Evolutionary conservation across 53 echinoderm and acorn worm species (phyloP).

Genomic region (Zoroaster sp.): DNA sequence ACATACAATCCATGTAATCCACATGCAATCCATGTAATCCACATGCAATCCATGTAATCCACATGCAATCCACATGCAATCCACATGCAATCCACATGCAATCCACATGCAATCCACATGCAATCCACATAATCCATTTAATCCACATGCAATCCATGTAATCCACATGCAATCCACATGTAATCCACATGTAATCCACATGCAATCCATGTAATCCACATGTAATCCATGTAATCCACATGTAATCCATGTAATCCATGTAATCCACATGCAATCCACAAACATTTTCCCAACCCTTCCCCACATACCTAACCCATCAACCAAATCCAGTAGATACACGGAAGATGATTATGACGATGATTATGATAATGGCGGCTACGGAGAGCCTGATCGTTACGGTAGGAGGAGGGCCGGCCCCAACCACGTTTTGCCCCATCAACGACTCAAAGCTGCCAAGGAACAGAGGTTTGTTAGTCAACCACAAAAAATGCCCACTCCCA

Average conservation of each 20-base stretch:
- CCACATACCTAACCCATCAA: not conserved
- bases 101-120: not conserved
- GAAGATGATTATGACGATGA: slow-evolving; percentile 58
- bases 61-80: not conserved
- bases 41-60: not conserved
- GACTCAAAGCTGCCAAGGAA: slow-evolving; percentile 50
- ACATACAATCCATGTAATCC: not conserved
- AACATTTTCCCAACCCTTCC: not conserved
- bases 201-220: too few relatives aligned
- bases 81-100: not conserved
- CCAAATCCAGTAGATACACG: slow-evolving; percentile 40
- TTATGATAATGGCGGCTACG: slow-evolving; percentile 51
- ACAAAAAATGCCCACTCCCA: not conserved
- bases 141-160: not conserved
- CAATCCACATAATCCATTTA: not conserved
- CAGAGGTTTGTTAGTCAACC: slow-evolving; percentile 54
- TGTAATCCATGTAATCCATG: too few relatives aligned
- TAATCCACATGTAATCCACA: not conserved
- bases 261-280: not conserved
- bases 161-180: not conserved
- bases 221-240: too few relatives aligned
- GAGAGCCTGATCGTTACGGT: slow-evolving; percentile 32
- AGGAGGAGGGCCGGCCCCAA: slow-evolving; percentile 55
- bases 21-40: not conserved
- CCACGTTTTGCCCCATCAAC: slow-evolving; percentile 74